phyloP scores from a whole-genome alignment of 2,113 vertebrate species.

The Heliornis fulica region DNA sequence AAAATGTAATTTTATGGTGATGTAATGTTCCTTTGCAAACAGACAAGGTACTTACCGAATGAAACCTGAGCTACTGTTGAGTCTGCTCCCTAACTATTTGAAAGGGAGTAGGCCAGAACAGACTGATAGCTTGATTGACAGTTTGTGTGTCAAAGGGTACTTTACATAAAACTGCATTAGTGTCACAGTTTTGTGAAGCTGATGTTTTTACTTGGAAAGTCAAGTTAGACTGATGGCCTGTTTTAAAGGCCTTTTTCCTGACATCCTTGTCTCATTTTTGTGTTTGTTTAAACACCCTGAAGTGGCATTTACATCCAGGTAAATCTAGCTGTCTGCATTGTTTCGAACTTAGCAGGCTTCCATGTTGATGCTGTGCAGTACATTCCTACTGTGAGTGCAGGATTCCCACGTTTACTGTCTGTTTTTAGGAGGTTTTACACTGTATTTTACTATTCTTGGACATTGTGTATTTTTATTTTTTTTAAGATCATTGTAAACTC shows the following conservation, averaged over 20 bases:
- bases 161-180: constrained; percentile 74
- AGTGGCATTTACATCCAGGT: constrained; percentile 64
- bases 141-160: constrained; percentile 77
- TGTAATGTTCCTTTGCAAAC: constrained; percentile 64
- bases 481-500: constrained; percentile 38
- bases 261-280: constrained; percentile 63
- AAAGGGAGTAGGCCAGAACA: constrained; percentile 62
- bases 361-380: constrained; percentile 66
- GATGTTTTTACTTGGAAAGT: constrained; percentile 79
- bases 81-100: constrained; percentile 30
- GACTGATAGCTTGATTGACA: constrained; percentile 74
- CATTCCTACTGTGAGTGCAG: constrained; percentile 68
- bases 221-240: constrained; percentile 77
- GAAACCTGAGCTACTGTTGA: constrained; percentile 70
- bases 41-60: constrained; percentile 65
- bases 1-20: constrained; percentile 49
- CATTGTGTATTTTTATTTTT: constrained; percentile 25
- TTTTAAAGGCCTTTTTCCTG: constrained; percentile 80
- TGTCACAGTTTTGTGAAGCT: constrained; percentile 78
- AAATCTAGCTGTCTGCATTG: constrained; percentile 58
- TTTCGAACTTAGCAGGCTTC: constrained; percentile 54
- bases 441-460: constrained; percentile 44
- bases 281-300: constrained; percentile 63
- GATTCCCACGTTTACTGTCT: constrained; percentile 64
- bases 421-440: constrained; percentile 40